Base-by-base conservation (phyloP, 2,113 vertebrate species). In the Bufo gargarizans region DNA sequence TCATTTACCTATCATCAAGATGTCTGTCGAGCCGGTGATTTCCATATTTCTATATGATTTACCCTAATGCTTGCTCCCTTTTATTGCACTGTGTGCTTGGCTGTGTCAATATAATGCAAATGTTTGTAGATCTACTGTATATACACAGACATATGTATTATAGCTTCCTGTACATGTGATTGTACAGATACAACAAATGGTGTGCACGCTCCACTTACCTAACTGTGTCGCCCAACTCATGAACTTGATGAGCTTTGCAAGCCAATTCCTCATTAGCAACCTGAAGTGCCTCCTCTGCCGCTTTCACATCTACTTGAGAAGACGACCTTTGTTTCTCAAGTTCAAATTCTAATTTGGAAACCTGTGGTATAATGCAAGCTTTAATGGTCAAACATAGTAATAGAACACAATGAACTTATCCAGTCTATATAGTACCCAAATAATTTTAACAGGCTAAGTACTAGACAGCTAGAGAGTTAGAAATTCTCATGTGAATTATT, bases 291-390 rank as follows among this genome's bases (percentile, higher is more conserved):
- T 94, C 93, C 88, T 95, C 93, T 89, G 91, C 92, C 87, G 88
- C 96, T 90, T 93, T 94, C 55, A 96, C 63, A 80, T 96, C 94
- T 65, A 94, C 93, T 90, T 94, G 93, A 71, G 95, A 93, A 88
- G 89, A 89, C 3, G 91, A 90, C 72, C 92, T 95, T 89, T 96
- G 94, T 86, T 94, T 96, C 90, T 97, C 96, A 93, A 97, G 93
- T 84, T 97, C 94, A 91, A 96, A 95, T 92, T 98, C 97, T 92
- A 99, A 90, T 89, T 82, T 91, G 16, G 96, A 97, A 72, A 99
- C 92, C 98, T 99, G 53, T 9, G 1, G 56, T 11, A 45, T 49
- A 74, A 50, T 49, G 1, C 2, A 65, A 45, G 13, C 1, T 47
- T 74, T 17, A 47, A 63, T 61, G 13, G 22, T 80, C 11, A 55